Evolutionary conservation across 2,888 invertebrate species (phyloP).

Genomic region (Rotaria magnacalcarata): DNA sequence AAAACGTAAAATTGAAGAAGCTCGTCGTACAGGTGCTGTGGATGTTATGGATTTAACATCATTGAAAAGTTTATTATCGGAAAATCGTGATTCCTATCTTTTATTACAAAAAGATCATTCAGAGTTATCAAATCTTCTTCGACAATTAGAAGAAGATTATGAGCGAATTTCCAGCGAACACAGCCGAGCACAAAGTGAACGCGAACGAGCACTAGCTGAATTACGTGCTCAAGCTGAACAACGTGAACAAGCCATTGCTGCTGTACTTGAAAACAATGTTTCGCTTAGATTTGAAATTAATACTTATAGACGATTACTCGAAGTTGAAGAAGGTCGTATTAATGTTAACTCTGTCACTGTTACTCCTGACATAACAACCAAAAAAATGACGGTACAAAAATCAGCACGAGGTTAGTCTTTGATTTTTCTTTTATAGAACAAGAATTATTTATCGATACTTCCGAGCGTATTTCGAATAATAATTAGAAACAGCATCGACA

Average conservation of each 20-base stretch:
- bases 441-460: too few species aligned
- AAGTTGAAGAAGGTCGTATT: conserved; percentile 42
- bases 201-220: conserved; percentile 41
- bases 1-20: conserved; percentile 40
- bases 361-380: neutral
- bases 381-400: conserved; percentile 38
- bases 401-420: neutral
- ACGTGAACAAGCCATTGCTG: conserved; percentile 39
- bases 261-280: conserved; percentile 39
- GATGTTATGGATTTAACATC: conserved; percentile 37
- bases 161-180: conserved; percentile 24
- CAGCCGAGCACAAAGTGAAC: conserved; percentile 38
- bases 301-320: conserved; percentile 45
- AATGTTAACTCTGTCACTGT: too few species aligned
- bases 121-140: conserved; percentile 31
- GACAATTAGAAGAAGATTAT: conserved; percentile 43
- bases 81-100: conserved; percentile 37
- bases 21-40: conserved; percentile 36
- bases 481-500: neutral
- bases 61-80: conserved; percentile 39
- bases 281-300: conserved; percentile 46
- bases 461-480: neutral
- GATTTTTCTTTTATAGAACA: neutral
- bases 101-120: conserved; percentile 40
- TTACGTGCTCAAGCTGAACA: conserved; percentile 39